These are phyloP conservation scores for Kradibia gibbosae DNA, from an alignment of 1,140 invertebrate genomes.

Conservation along the genomic window DNA sequence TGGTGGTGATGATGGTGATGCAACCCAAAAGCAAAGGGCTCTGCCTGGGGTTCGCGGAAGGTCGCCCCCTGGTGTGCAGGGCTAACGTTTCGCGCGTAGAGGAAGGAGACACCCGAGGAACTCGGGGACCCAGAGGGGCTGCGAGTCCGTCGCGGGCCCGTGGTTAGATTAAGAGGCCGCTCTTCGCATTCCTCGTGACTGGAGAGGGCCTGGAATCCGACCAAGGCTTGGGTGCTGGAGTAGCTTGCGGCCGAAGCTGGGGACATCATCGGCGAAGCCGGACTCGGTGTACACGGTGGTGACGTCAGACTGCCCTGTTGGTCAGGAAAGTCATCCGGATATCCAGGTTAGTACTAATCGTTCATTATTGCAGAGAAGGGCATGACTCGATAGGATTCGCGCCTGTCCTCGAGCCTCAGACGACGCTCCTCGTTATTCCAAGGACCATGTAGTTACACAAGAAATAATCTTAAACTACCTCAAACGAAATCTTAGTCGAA, in stretches of 20 bases:
- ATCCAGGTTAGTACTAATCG: too few species aligned
- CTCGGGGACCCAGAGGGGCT: constrained; percentile 55
- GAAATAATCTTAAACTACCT: too few species aligned
- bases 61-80: constrained; percentile 53
- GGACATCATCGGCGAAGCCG: constrained; percentile 60
- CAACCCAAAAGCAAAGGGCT: constrained; percentile 56
- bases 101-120: constrained; percentile 41
- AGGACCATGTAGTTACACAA: too few species aligned
- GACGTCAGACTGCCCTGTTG: constrained; percentile 56
- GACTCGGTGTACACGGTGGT: constrained; percentile 58
- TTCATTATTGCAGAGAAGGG: too few species aligned
- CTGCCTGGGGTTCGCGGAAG: constrained; percentile 58
- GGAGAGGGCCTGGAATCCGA: constrained; percentile 44
- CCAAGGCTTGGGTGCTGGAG: constrained; percentile 53
- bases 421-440: too few species aligned
- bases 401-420: too few species aligned
- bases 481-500: too few species aligned
- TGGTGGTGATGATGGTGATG: constrained; percentile 56
- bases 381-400: too few species aligned
- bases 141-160: constrained; percentile 55
- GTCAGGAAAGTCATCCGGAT: not conserved
- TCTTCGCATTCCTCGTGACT: constrained; percentile 50
- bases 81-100: constrained; percentile 52
- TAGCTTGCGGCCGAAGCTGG: constrained; percentile 57
- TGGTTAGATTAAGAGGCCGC: constrained; percentile 56